Percentiles rank a stretch among this genome's conserved stretches.
These are phyloP conservation scores for Oriolus oriolus DNA, from an alignment of 2,113 vertebrate species.

Conservation along the genomic window DNA sequence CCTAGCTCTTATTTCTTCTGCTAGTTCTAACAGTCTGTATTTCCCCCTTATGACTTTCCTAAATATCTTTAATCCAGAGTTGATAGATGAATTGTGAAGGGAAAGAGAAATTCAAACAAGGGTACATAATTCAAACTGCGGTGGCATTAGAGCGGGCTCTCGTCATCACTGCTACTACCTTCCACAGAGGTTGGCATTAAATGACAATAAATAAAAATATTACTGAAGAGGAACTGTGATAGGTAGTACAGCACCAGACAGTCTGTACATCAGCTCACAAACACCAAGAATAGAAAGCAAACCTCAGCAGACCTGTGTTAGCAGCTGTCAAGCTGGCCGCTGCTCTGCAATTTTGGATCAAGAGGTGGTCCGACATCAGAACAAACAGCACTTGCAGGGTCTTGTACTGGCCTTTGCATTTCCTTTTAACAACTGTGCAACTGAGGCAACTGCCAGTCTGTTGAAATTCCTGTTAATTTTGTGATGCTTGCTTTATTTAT, in stretches of 20 bases:
- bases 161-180: not conserved
- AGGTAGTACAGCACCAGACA: not conserved
- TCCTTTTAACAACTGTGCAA: not conserved
- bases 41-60: not conserved
- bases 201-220: not conserved
- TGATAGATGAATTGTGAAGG: not conserved
- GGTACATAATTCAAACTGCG: not conserved
- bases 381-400: not conserved
- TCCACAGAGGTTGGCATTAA: not conserved
- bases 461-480: not conserved
- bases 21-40: not conserved
- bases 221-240: not conserved
- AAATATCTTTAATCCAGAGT: not conserved
- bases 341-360: not conserved
- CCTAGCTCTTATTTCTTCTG: not conserved
- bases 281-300: not conserved
- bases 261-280: not conserved
- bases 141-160: not conserved
- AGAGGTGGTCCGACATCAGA: not conserved
- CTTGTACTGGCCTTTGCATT: not conserved
- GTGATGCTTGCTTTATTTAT: not conserved
- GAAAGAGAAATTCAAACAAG: not conserved
- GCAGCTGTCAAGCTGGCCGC: not conserved
- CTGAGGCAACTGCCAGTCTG: not conserved
- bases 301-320: not conserved